Evolutionary conservation across 2,888 invertebrate species (phyloP).

Genomic region (Stenchaetothrips biformis): DNA sequence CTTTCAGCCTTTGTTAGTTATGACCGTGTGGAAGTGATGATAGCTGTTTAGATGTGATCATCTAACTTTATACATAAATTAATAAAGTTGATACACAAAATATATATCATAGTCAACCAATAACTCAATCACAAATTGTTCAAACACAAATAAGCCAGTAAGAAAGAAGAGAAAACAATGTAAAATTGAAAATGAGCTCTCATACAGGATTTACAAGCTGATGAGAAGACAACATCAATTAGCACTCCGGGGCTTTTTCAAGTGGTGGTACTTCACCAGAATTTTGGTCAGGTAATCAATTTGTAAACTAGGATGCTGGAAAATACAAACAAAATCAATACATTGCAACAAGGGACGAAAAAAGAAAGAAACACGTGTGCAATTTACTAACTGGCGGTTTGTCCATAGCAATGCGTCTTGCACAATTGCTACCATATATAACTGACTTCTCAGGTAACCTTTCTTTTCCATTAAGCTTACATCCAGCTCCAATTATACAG

Average conservation of each 20-base stretch:
- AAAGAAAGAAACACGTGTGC: constrained; percentile 34
- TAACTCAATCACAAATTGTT: too few relatives aligned
- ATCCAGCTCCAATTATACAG: constrained; percentile 87
- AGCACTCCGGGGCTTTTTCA: constrained; percentile 59
- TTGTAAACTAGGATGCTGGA: constrained; percentile 78
- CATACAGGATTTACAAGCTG: neutral
- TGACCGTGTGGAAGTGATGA: constrained; percentile 6
- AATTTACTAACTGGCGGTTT: constrained; percentile 66
- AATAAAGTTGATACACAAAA: neutral
- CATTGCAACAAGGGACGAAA: constrained; percentile 85
- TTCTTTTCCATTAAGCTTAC: constrained; percentile 68
- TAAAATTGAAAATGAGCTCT: neutral
- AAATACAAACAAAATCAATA: constrained; percentile 39
- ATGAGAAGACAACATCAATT: neutral
- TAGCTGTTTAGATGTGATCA: constrained; percentile 21
- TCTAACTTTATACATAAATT: constrained; percentile 9
- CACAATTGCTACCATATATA: constrained; percentile 80
- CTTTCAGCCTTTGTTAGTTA: neutral
- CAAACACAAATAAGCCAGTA: too few relatives aligned
- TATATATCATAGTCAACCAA: neutral
- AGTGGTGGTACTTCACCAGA: constrained; percentile 89
- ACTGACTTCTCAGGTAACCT: constrained; percentile 81
- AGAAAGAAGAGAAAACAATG: too few relatives aligned
- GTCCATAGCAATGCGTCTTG: constrained; percentile 77
- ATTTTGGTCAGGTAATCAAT: constrained; percentile 88